Base-by-base conservation (phyloP, 2,113 vertebrate genomes). In the Delphinus delphis region DNA sequence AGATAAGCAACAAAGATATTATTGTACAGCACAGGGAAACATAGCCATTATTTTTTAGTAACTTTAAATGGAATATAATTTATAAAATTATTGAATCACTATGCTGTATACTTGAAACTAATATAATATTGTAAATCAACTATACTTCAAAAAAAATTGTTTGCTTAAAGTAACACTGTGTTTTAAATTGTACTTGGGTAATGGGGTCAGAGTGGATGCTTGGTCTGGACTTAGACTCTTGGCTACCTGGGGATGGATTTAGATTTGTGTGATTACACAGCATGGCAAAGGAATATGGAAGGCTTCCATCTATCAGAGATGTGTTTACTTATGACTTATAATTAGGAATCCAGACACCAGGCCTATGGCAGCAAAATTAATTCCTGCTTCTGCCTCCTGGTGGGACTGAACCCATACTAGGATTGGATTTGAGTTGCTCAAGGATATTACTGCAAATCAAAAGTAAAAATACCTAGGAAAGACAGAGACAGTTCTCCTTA, bases 291-390 rank as follows among this genome's bases (percentile, higher is more conserved):
- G n/a, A 26, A 60, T 60, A 79, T 50, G 36, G 53, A 77, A 77
- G 55, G 5, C 25, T 58, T 90, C 53, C 63, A 77, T 87, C 33
- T 58, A 77, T 44, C 87, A 26, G 11, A 73, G 28, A 36, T 87
- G 14, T 71, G 15, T 79, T 92, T 88, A 76, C 47, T 74, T 88
- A 15, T 81, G 62, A 60, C 26, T 77, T 77, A 60, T 44, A 84
- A 88, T 74, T 91, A n/a, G 55, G 18, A 95, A 97, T 93, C 10
- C n/a, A 50, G 74, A 53, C 47, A 77, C 47, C 23, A 73, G 31
- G 55, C 38, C 68, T 60, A 28, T 33, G 25, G 50, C 26, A 88
- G 53, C 41, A 88, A 85, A 83, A 60, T 79, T 79, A 50, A 79
- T 80, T 68, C n/a, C 67, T 88, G 28, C 74, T 90, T 91, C 93